A percentile compares a stretch with the other conserved stretches of the same genome.
These are phyloP conservation scores for Acromyrmex echinatior DNA, from an alignment of 1,140 invertebrate species.

Conservation along the genomic window DNA sequence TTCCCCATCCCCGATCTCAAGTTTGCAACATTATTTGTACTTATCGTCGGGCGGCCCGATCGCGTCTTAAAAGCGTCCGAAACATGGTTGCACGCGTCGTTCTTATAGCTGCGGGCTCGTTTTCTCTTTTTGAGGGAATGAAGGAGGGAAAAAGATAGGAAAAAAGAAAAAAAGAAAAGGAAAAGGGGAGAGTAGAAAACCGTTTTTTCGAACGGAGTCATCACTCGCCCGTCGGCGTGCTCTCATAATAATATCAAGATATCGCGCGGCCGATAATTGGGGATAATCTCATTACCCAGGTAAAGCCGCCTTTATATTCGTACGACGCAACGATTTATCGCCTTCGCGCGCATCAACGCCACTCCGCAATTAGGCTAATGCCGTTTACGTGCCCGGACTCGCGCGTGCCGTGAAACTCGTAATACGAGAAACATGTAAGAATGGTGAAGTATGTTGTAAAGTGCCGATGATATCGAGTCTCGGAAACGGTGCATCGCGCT, in stretches of 20 bases:
- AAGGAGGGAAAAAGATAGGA: not conserved
- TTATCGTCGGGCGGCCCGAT: conserved; percentile 51
- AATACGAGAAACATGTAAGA: conserved; percentile 46
- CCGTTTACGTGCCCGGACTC: conserved; percentile 51
- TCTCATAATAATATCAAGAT: conserved; percentile 34
- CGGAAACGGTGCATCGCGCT: conserved; percentile 17
- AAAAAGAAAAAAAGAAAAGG: too few relatives aligned
- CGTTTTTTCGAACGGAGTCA: conserved; percentile 1
- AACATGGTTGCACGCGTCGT: conserved; percentile 8
- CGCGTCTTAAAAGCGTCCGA: conserved; percentile 35
- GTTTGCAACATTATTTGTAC: conserved; percentile 54
- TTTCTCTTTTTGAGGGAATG: conserved; percentile 54
- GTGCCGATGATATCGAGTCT: conserved; percentile 32
- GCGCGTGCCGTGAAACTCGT: conserved; percentile 44
- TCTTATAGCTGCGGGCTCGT: conserved; percentile 42
- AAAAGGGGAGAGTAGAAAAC: not conserved
- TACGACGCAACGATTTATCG: conserved; percentile 57
- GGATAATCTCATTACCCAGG: conserved; percentile 35
- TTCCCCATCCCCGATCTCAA: conserved; percentile 15
- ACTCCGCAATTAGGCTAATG: conserved; percentile 58
- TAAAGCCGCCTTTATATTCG: conserved; percentile 27
- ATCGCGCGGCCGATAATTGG: conserved; percentile 26
- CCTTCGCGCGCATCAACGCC: conserved; percentile 48
- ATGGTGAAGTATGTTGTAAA: conserved; percentile 25
- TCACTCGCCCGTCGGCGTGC: not conserved